phyloP scores from a whole-genome alignment of 1,140 invertebrate genomes.

The Polyergus mexicanus region DNA sequence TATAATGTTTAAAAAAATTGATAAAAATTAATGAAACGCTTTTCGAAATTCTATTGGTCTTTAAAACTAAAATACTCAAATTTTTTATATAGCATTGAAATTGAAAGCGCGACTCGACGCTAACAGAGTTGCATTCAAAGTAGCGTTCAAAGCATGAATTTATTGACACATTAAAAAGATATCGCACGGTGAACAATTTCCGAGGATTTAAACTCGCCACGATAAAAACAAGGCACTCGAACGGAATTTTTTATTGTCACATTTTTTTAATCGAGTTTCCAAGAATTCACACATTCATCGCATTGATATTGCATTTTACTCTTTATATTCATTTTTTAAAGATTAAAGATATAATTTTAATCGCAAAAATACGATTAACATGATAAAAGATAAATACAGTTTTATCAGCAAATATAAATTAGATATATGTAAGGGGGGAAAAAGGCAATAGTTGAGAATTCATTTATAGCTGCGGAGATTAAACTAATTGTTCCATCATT shows the following conservation, averaged over 20 bases:
- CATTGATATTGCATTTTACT: not conserved
- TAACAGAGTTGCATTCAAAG: not conserved
- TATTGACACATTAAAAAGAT: conserved; percentile 39
- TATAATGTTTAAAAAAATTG: conserved; percentile 4
- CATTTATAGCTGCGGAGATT: not conserved
- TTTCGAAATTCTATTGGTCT: not conserved
- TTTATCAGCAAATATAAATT: not conserved
- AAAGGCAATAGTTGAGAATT: not conserved
- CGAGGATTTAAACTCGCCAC: conserved; percentile 9
- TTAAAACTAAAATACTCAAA: not conserved
- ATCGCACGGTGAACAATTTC: conserved; percentile 20
- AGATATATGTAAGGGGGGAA: not conserved
- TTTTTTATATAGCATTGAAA: not conserved
- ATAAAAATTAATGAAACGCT: not conserved
- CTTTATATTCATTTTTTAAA: not conserved
- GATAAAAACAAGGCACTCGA: not conserved
- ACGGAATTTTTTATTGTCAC: not conserved
- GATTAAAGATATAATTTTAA: not conserved
- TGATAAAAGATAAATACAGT: not conserved
- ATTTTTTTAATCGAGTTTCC: conserved; percentile 3
- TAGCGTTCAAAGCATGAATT: not conserved
- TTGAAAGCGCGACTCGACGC: not conserved
- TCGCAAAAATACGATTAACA: not conserved
- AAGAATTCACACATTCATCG: not conserved
- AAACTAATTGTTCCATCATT: not conserved